Percentiles rank a stretch among this genome's conserved stretches.
These are phyloP conservation scores for Xestia sexstrigata DNA, from an alignment of 2,888 invertebrate species.

Conservation along the genomic window DNA sequence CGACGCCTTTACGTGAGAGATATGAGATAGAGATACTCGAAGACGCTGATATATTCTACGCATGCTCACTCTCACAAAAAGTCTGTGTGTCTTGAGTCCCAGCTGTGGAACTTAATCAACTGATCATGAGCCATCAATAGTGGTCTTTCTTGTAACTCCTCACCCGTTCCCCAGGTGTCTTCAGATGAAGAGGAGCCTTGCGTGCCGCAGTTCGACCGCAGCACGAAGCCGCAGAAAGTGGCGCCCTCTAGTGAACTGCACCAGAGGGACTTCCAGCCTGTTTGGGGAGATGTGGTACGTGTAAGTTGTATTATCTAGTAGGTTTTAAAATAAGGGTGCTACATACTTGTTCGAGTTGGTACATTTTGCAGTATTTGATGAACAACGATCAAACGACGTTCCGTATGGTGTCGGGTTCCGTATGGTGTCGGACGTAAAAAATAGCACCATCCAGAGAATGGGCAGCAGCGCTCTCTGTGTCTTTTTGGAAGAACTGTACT, in stretches of 20 bases:
- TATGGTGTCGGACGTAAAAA: too few species aligned
- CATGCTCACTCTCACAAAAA: neutral
- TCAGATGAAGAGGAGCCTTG: conserved; percentile 83
- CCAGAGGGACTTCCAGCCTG: conserved; percentile 91
- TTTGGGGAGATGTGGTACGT: conserved; percentile 86
- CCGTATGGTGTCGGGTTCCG: too few species aligned
- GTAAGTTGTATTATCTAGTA: conserved; percentile 7
- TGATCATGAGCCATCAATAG: neutral
- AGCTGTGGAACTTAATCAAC: neutral
- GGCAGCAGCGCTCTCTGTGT: too few species aligned
- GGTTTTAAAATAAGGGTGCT: neutral
- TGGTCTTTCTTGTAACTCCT: conserved; percentile 8
- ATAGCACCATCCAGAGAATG: too few species aligned
- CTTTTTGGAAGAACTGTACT: too few species aligned
- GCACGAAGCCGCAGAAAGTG: conserved; percentile 89
- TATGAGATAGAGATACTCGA: neutral
- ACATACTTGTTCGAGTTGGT: neutral
- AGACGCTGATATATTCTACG: neutral
- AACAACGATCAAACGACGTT: too few species aligned
- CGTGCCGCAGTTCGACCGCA: conserved; percentile 91
- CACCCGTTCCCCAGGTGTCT: conserved; percentile 69
- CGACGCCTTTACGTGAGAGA: neutral
- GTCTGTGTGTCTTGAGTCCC: neutral
- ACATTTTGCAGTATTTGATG: neutral
- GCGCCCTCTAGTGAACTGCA: conserved; percentile 77